Evolutionary conservation across 1,140 invertebrate genomes (phyloP).

Genomic region (Dinothrombium tinctorium): DNA sequence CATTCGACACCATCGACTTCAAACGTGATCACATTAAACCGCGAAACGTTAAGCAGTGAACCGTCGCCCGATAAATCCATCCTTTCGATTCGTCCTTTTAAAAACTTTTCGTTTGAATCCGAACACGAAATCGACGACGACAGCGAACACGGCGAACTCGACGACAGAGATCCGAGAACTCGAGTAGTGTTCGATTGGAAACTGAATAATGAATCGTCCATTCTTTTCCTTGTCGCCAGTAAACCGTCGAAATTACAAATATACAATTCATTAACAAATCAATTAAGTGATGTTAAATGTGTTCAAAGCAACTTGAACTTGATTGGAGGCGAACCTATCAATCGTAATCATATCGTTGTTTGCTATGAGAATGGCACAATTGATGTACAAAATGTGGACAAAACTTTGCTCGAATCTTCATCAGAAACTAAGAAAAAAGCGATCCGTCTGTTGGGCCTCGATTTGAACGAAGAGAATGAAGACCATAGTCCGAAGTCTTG

Average conservation of each 20-base stretch:
- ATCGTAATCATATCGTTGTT: conserved; percentile 10
- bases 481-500: no score
- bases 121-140: background rate
- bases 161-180: background rate
- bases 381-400: conserved; percentile 6
- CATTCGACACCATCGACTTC: background rate
- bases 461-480: background rate
- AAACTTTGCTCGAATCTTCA: conserved; percentile 3
- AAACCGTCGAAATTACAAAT: conserved; percentile 1
- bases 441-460: conserved; percentile 9
- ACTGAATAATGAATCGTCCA: background rate
- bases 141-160: background rate
- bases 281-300: background rate
- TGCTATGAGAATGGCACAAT: conserved; percentile 11
- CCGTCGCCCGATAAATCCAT: conserved; percentile 5
- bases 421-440: conserved; percentile 10
- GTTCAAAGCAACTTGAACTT: conserved; percentile 1
- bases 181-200: background rate
- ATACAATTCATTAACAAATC: conserved; percentile 4
- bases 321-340: conserved; percentile 5
- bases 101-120: no score
- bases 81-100: background rate
- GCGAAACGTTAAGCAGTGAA: background rate
- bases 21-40: background rate
- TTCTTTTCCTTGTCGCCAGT: conserved; percentile 2